These are phyloP conservation scores for Apamea sordens DNA, from an alignment of 2,888 invertebrate genomes.

Conservation along the genomic window DNA sequence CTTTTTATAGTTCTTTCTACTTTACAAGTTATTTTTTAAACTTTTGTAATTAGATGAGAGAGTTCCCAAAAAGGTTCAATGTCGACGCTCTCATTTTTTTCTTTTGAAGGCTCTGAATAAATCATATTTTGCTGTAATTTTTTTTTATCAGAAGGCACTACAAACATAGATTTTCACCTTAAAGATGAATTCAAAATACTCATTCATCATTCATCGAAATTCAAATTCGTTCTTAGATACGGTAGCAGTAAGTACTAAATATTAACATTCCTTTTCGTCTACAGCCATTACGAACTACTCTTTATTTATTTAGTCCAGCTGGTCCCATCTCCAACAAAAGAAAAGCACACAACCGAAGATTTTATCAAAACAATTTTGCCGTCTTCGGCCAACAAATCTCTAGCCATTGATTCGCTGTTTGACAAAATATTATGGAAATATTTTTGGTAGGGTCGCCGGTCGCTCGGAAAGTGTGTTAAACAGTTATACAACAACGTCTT, in stretches of 20 bases:
- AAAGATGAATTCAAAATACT: not conserved
- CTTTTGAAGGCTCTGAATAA: slow-evolving; percentile 25
- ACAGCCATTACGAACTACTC: not conserved
- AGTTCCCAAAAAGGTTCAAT: slow-evolving; percentile 24
- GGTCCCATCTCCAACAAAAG: slow-evolving; percentile 28
- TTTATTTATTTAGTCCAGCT: slow-evolving; percentile 32
- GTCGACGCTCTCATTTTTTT: slow-evolving; percentile 25
- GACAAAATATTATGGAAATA: slow-evolving; percentile 69
- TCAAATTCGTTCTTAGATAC: not conserved
- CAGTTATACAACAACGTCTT: slow-evolving; percentile 68
- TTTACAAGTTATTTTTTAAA: slow-evolving; percentile 57
- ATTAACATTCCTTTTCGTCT: slow-evolving; percentile 9
- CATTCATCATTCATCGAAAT: not conserved
- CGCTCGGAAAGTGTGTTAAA: slow-evolving; percentile 65
- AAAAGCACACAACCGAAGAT: slow-evolving; percentile 23
- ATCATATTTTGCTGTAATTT: slow-evolving; percentile 2
- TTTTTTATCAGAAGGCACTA: not conserved
- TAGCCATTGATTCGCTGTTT: slow-evolving; percentile 58
- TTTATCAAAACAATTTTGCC: slow-evolving; percentile 57
- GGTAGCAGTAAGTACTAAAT: slow-evolving; percentile 4
- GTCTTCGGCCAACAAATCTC: slow-evolving; percentile 49
- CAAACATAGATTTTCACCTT: not conserved
- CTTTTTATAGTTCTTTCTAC: slow-evolving; percentile 55
- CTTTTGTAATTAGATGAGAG: slow-evolving; percentile 56
- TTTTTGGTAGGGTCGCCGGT: slow-evolving; percentile 58